Percentiles rank a stretch among this genome's conserved stretches.
phyloP scores from a whole-genome alignment of 2,113 vertebrate genomes.

The Sterna hirundo region DNA sequence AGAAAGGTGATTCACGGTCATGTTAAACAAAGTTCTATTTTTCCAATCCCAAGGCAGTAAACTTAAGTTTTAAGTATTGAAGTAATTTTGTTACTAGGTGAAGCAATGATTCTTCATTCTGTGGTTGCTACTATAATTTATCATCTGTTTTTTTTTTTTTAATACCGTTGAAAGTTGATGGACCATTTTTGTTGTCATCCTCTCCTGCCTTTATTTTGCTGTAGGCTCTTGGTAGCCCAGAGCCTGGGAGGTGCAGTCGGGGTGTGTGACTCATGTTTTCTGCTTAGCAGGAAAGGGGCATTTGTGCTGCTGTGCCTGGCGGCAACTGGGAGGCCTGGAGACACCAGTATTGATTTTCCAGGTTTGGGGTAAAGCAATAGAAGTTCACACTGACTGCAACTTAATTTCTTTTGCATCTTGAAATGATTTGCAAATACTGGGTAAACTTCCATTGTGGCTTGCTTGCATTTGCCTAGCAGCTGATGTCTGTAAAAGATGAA shows the following conservation, averaged over 20 bases:
- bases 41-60: neutral
- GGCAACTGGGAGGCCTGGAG: neutral
- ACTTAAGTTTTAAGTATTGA: neutral
- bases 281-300: accelerated
- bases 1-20: accelerated
- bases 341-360: neutral
- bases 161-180: accelerated
- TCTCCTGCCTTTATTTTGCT: neutral
- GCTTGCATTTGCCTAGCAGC: neutral
- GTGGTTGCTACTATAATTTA: neutral
- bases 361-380: accelerated
- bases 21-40: neutral
- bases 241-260: accelerated
- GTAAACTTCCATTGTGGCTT: neutral
- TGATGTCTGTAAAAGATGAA: neutral
- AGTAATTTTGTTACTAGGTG: neutral
- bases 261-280: accelerated
- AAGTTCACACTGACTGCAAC: neutral
- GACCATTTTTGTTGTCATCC: accelerated
- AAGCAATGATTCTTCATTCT: neutral
- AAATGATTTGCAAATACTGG: neutral
- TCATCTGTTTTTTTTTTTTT: neutral
- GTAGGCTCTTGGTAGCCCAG: too few relatives aligned
- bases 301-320: neutral
- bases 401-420: neutral